A percentile compares a stretch with the other conserved stretches of the same genome.
Evolutionary conservation across 1,140 invertebrate genomes (phyloP).

Genomic region (Zaprionus nigranus): DNA sequence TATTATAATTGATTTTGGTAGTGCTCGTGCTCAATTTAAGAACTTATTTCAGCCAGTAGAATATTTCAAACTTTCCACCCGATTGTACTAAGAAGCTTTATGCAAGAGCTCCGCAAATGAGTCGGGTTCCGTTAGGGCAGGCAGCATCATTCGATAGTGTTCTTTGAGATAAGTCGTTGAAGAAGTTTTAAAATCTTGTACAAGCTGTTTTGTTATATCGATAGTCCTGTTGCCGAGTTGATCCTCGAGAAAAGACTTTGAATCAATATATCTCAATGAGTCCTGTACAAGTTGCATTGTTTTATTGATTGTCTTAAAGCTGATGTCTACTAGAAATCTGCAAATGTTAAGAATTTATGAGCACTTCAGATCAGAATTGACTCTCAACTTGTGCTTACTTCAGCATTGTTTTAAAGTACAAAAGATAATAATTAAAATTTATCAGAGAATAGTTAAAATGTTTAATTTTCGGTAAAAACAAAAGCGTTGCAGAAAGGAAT

Average conservation of each 20-base stretch:
- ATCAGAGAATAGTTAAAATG: neutral
- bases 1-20: neutral
- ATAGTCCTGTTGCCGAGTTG: neutral
- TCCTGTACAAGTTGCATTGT: neutral
- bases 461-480: no score
- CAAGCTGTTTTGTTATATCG: neutral
- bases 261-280: neutral
- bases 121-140: neutral
- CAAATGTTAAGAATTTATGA: neutral
- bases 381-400: neutral
- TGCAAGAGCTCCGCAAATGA: neutral
- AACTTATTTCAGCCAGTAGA: no score
- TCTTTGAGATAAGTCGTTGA: neutral
- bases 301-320: neutral
- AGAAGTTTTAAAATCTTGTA: neutral
- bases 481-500: no score
- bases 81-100: neutral
- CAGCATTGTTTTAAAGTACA: neutral
- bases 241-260: no score
- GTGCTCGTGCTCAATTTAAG: no score
- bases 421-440: neutral
- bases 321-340: neutral
- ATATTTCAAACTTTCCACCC: no score
- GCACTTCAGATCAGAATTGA: neutral
- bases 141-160: neutral